These are phyloP conservation scores for Thunnus thynnus DNA, from an alignment of 2,113 vertebrate genomes.

Conservation along the genomic window DNA sequence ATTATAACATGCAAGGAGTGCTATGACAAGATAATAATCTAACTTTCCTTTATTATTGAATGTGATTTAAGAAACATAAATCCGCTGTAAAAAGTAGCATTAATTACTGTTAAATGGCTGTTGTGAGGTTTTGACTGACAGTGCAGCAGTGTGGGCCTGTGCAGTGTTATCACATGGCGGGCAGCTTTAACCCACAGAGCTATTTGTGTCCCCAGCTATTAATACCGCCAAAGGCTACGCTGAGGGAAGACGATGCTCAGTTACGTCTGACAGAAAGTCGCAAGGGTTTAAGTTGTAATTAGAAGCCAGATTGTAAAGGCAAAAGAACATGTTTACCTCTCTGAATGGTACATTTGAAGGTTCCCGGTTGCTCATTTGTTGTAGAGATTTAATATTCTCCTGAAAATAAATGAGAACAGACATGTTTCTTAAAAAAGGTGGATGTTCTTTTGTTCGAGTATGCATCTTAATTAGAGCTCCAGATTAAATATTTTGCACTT, in stretches of 20 bases:
- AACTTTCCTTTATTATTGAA: not conserved
- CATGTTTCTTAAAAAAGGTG: too few relatives aligned
- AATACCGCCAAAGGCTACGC: conserved; percentile 59
- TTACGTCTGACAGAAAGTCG: conserved; percentile 46
- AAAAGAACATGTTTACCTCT: conserved; percentile 16
- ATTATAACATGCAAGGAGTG: not conserved
- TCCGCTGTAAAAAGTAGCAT: not conserved
- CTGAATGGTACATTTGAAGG: not conserved
- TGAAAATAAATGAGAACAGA: not conserved
- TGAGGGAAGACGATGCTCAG: conserved; percentile 48
- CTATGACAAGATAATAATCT: not conserved
- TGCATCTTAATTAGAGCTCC: too few relatives aligned
- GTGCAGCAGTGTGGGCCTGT: not conserved
- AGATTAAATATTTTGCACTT: too few relatives aligned
- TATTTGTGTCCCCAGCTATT: conserved; percentile 65
- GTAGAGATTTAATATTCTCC: not conserved
- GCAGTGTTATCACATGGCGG: conserved; percentile 59
- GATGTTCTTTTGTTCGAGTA: too few relatives aligned
- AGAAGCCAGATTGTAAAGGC: conserved; percentile 22
- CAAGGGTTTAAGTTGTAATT: conserved; percentile 43
- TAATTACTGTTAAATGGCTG: not conserved
- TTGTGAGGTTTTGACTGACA: conserved; percentile 16
- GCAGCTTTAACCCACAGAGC: conserved; percentile 72
- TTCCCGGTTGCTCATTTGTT: not conserved
- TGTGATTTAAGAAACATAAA: not conserved